Evolutionary conservation across 2,113 vertebrate genomes (phyloP), one percentile per base, ranked within the genome.

Genomic region (Microtus richardsoni): DNA sequence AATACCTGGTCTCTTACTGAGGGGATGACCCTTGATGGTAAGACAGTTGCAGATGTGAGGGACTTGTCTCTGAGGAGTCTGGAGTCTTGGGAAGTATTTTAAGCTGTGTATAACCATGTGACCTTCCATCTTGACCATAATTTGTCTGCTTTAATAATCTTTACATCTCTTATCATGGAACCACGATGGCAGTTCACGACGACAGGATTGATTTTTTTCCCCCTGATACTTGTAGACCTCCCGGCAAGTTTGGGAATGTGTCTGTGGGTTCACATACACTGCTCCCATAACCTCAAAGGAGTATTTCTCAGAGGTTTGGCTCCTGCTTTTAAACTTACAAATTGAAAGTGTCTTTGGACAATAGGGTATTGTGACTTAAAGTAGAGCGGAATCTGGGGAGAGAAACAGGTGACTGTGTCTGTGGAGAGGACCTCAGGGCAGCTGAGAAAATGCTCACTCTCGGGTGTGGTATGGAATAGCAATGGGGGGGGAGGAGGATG

Each of bases 61-160:
- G 79, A 58, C 47, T 60, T 75, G 5, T 21, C 60, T 36, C 19
- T 88, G 36, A 36, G 36, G 71, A 88, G 33, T 36, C 12, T 60
- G 54, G 22, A 77, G n/a, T 73, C 21, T 64, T 47, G 39, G 79
- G 70, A 90, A 80, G 66, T 91, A 11, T 77, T 92, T 80, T 88
- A 70, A 77, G 8, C 78, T 73, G 73, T 28, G 1, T 73, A 33
- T 87, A 64, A 75, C 87, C 39, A 39, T 19, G 0, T 79, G 68
- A 26, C 91, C 68, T 96, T 85, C 24, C 52, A 73, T 83, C 47
- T 91, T 96, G 60, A 79, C n/a, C 54, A 36, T 70, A 83, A 71
- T 39, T 19, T 93, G 75, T 82, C 58, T 94, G 39, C 93, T 97
- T 96, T 78, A 89, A 85, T 84, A 39, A 83, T 78, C 96, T 70